Evolutionary conservation across 1,140 invertebrate genomes (phyloP).

Genomic region (Pogonomyrmex barbatus): DNA sequence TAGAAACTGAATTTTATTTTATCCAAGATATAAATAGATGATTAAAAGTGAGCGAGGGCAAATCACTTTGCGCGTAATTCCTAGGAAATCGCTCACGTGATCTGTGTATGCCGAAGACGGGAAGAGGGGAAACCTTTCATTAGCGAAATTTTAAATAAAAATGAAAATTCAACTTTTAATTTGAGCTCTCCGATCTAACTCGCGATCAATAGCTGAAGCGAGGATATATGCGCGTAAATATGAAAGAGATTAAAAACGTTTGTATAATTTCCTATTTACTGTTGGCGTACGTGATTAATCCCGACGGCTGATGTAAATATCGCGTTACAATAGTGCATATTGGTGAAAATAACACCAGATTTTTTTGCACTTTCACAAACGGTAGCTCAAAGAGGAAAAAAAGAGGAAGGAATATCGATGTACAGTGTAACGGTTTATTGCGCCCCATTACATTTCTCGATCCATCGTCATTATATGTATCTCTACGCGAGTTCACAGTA

Average conservation of each 20-base stretch:
- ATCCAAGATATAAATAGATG: too few relatives aligned
- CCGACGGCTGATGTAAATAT: constrained; percentile 46
- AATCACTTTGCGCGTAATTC: too few relatives aligned
- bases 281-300: constrained; percentile 32
- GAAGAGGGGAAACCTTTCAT: not conserved
- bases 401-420: constrained; percentile 21
- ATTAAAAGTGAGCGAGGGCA: too few relatives aligned
- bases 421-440: constrained; percentile 22
- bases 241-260: constrained; percentile 27
- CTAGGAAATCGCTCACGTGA: too few relatives aligned
- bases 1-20: too few relatives aligned
- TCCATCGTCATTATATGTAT: constrained; percentile 57
- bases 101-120: too few relatives aligned
- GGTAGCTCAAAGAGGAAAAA: constrained; percentile 1
- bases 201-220: not conserved
- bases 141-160: not conserved
- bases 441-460: constrained; percentile 55
- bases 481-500: constrained; percentile 19
- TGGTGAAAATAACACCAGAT: constrained; percentile 27
- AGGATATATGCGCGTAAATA: constrained; percentile 17
- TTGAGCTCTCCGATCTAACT: not conserved
- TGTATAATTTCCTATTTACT: constrained; percentile 52
- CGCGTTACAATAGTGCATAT: constrained; percentile 24
- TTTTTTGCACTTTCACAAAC: constrained; percentile 27
- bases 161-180: constrained; percentile 33